These are phyloP conservation scores for Hippocampus abdominalis DNA, from an alignment of 2,113 vertebrate genomes.

Conservation along the genomic window DNA sequence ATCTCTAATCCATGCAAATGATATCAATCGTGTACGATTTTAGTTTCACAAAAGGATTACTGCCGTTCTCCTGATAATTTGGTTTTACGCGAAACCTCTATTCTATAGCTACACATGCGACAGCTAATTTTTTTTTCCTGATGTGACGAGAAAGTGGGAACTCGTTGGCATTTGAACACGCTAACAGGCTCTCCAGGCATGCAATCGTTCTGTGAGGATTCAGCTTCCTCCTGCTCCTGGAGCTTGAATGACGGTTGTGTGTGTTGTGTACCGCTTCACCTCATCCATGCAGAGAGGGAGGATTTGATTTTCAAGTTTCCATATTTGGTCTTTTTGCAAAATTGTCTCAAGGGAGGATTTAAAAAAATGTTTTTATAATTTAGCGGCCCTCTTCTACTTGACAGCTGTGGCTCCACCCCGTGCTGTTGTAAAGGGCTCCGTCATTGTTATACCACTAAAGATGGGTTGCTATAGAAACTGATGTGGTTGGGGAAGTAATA, in stretches of 20 bases:
- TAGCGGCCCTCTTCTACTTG: constrained; percentile 7
- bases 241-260: neutral
- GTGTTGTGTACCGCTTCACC: neutral
- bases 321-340: neutral
- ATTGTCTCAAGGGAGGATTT: constrained; percentile 6
- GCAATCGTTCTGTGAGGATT: constrained; percentile 16
- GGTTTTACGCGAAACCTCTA: neutral
- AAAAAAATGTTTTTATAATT: too few species aligned
- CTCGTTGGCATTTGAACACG: constrained; percentile 12
- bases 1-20: neutral
- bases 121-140: constrained; percentile 30
- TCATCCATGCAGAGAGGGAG: neutral
- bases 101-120: neutral
- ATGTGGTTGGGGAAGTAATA: neutral
- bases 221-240: neutral
- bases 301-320: constrained; percentile 13
- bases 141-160: constrained; percentile 15
- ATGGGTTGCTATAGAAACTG: constrained; percentile 34
- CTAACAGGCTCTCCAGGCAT: neutral
- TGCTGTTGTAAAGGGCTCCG: neutral
- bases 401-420: constrained; percentile 13
- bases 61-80: neutral
- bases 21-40: neutral
- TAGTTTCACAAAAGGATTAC: constrained; percentile 8
- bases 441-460: constrained; percentile 1